phyloP scores from a whole-genome alignment of 1,140 invertebrate genomes.

The Drosophila takahashii region DNA sequence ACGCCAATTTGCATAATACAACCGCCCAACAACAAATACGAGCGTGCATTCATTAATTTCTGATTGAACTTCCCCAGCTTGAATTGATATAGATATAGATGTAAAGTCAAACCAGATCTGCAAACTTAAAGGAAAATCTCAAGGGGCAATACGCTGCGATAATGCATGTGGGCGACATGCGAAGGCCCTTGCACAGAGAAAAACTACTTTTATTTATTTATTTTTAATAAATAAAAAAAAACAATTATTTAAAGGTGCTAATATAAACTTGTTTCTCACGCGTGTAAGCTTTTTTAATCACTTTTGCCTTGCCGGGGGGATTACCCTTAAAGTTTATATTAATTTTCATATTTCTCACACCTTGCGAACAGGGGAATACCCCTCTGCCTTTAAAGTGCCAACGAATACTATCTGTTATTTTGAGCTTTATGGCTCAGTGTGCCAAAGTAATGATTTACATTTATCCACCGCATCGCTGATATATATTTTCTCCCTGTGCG shows the following conservation, averaged over 20 bases:
- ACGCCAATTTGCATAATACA: conserved; percentile 60
- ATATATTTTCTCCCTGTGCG: conserved; percentile 30
- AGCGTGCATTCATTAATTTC: conserved; percentile 65
- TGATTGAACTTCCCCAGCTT: conserved; percentile 47
- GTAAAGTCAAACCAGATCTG: conserved; percentile 27
- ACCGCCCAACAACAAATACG: conserved; percentile 9
- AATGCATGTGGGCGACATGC: conserved; percentile 40
- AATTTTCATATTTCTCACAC: neutral
- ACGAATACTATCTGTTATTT: neutral
- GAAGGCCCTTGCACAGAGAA: conserved; percentile 11
- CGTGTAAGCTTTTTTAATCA: neutral
- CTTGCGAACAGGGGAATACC: neutral
- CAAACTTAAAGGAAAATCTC: conserved; percentile 31
- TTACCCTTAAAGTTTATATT: neutral
- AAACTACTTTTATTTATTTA: too few relatives aligned
- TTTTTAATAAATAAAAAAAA: too few relatives aligned
- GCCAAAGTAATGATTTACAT: neutral
- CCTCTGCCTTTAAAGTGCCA: neutral
- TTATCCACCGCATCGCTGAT: neutral
- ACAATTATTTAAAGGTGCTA: neutral
- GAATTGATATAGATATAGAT: conserved; percentile 18
- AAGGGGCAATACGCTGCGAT: conserved; percentile 14
- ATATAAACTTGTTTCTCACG: conserved; percentile 1
- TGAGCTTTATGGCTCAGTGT: neutral
- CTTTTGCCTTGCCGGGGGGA: neutral